phyloP scores from a whole-genome alignment of 1,140 invertebrate genomes.

The Brachystomella parvula region DNA sequence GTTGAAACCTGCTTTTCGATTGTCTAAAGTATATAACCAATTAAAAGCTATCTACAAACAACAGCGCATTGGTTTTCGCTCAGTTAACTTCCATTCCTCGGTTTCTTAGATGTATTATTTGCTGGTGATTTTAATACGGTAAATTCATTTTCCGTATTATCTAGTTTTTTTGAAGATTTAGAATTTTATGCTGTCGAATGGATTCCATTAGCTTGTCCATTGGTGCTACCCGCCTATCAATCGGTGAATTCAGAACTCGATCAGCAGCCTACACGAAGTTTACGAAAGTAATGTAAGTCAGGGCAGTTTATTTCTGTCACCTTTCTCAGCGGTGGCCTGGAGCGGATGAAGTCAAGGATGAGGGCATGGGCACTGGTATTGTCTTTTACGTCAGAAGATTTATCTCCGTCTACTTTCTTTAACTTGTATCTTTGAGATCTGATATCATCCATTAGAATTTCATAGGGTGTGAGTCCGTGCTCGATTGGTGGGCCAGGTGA shows the following conservation, averaged over 20 bases:
- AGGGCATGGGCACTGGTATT: constrained; percentile 88
- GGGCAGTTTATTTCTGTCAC: constrained; percentile 46
- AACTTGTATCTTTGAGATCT: constrained; percentile 71
- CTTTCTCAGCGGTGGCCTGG: constrained; percentile 85
- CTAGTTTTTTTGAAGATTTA: too few species aligned
- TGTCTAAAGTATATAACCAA: too few species aligned
- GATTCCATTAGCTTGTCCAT: neutral
- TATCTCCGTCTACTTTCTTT: constrained; percentile 67
- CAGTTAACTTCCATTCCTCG: too few species aligned
- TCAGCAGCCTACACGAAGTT: neutral
- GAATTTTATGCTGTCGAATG: neutral
- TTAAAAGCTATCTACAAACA: too few species aligned
- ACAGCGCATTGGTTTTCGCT: too few species aligned
- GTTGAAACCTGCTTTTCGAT: too few species aligned
- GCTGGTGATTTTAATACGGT: too few species aligned
- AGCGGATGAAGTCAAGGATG: constrained; percentile 91
- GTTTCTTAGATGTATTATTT: too few species aligned
- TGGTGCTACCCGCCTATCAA: neutral
- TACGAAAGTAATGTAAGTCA: neutral
- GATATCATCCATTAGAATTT: constrained; percentile 94
- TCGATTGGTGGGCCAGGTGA: constrained; percentile 56
- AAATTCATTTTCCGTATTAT: too few species aligned
- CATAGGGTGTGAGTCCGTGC: constrained; percentile 91
- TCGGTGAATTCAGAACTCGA: neutral
- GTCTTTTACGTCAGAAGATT: constrained; percentile 60